Percentiles rank a stretch among this genome's conserved stretches.
phyloP scores from a whole-genome alignment of 2,113 vertebrate genomes.

The Festucalex cinctus region DNA sequence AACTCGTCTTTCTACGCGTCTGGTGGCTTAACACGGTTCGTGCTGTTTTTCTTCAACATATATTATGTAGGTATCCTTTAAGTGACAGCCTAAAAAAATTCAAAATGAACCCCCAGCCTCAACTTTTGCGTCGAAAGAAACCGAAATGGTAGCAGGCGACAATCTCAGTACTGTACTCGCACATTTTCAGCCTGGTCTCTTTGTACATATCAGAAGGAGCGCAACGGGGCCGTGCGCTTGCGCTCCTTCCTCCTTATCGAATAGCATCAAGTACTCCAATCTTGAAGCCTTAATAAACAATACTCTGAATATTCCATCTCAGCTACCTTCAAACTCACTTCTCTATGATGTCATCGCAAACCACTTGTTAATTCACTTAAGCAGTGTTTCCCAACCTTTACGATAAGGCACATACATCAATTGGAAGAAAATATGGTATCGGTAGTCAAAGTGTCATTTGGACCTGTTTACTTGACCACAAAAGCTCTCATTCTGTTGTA shows the following conservation, averaged over 20 bases:
- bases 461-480: too few species aligned
- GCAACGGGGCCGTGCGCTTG: slow-evolving; percentile 12
- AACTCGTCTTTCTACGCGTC: slow-evolving; percentile 38
- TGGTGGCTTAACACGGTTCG: slow-evolving; percentile 24
- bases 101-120: neutral
- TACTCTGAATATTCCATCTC: slow-evolving; percentile 48
- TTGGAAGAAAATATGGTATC: too few species aligned
- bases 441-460: too few species aligned
- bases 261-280: slow-evolving; percentile 52
- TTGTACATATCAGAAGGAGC: slow-evolving; percentile 53
- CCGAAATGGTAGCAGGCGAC: slow-evolving; percentile 31
- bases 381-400: neutral
- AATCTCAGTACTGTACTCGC: slow-evolving; percentile 64
- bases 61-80: neutral
- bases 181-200: slow-evolving; percentile 57
- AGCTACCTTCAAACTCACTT: slow-evolving; percentile 41
- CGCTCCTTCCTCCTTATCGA: slow-evolving; percentile 35
- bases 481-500: too few species aligned
- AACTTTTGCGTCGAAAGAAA: neutral
- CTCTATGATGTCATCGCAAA: slow-evolving; percentile 52
- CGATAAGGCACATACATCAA: neutral
- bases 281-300: slow-evolving; percentile 66
- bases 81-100: too few species aligned
- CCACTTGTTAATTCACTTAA: slow-evolving; percentile 24
- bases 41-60: neutral